Percentiles rank a stretch among this genome's conserved stretches.
These are phyloP conservation scores for Amiota mariae DNA, from an alignment of 2,888 invertebrate species.

Conservation along the genomic window DNA sequence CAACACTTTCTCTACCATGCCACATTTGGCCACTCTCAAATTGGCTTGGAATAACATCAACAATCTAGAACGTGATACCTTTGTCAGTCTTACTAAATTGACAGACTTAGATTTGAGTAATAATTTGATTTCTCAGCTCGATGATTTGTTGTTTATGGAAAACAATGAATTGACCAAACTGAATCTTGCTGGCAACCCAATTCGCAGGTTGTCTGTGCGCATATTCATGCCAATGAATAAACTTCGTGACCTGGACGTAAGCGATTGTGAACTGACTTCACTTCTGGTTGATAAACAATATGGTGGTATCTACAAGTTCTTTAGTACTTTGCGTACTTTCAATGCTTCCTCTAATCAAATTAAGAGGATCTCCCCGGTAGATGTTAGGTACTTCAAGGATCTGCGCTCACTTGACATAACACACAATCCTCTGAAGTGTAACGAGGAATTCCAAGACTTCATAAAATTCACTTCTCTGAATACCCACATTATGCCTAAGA, in stretches of 20 bases:
- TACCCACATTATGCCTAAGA: conserved; percentile 60
- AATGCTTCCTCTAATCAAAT: conserved; percentile 75
- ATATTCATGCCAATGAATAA: conserved; percentile 79
- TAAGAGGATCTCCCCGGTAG: conserved; percentile 61
- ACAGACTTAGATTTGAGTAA: conserved; percentile 82
- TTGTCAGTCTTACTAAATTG: conserved; percentile 77
- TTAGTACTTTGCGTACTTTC: conserved; percentile 76
- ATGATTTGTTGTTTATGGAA: conserved; percentile 79
- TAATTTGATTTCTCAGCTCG: conserved; percentile 79
- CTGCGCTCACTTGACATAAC: conserved; percentile 76
- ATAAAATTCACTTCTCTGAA: conserved; percentile 74
- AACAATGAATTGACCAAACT: conserved; percentile 79
- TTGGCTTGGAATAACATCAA: conserved; percentile 80
- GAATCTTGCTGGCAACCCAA: conserved; percentile 82
- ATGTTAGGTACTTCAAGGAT: conserved; percentile 69
- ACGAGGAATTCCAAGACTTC: conserved; percentile 79
- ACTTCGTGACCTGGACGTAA: conserved; percentile 81
- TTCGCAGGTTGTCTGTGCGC: conserved; percentile 79
- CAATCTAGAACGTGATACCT: conserved; percentile 76
- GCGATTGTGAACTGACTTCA: conserved; percentile 79
- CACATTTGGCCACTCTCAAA: conserved; percentile 79
- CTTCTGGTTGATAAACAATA: conserved; percentile 78
- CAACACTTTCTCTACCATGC: conserved; percentile 82
- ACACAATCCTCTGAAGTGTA: conserved; percentile 81
- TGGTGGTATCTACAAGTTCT: conserved; percentile 72